phyloP scores from a whole-genome alignment of 2,888 invertebrate genomes.

The Proisotoma minuta region DNA sequence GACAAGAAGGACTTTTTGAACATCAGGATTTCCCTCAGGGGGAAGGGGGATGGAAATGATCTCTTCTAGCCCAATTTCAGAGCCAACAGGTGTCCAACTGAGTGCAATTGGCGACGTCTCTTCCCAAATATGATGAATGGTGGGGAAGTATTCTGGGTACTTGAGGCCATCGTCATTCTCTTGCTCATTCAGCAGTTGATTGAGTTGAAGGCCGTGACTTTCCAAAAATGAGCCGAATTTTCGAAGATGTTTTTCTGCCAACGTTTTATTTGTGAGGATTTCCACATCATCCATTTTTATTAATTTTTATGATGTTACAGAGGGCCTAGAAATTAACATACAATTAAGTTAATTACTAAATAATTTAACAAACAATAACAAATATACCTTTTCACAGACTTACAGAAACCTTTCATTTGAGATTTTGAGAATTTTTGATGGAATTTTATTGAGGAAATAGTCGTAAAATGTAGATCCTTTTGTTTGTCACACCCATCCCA shows the following conservation, averaged over 20 bases:
- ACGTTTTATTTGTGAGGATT: constrained; percentile 36
- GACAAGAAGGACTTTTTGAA: constrained; percentile 18
- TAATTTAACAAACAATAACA: no score
- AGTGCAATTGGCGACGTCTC: constrained; percentile 34
- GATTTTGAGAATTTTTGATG: no score
- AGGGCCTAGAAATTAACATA: no score
- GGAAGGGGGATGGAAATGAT: constrained; percentile 33
- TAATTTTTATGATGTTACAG: no score
- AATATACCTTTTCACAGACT: no score
- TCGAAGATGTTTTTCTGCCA: constrained; percentile 41
- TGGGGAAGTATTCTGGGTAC: constrained; percentile 14
- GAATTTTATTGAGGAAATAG: no score
- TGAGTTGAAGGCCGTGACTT: constrained; percentile 27
- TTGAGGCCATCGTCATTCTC: not conserved
- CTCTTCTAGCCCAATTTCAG: constrained; percentile 36
- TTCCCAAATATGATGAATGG: constrained; percentile 38
- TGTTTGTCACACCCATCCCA: no score
- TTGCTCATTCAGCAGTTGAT: constrained; percentile 17
- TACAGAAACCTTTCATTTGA: no score
- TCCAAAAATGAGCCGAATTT: constrained; percentile 41
- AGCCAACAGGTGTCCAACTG: constrained; percentile 33
- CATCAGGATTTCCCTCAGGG: constrained; percentile 35
- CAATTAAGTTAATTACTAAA: no score
- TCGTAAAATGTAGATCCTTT: no score
- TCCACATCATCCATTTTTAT: constrained; percentile 37